Base-by-base conservation (phyloP, 2,113 vertebrate species). In the Epinephelus lanceolatus region DNA sequence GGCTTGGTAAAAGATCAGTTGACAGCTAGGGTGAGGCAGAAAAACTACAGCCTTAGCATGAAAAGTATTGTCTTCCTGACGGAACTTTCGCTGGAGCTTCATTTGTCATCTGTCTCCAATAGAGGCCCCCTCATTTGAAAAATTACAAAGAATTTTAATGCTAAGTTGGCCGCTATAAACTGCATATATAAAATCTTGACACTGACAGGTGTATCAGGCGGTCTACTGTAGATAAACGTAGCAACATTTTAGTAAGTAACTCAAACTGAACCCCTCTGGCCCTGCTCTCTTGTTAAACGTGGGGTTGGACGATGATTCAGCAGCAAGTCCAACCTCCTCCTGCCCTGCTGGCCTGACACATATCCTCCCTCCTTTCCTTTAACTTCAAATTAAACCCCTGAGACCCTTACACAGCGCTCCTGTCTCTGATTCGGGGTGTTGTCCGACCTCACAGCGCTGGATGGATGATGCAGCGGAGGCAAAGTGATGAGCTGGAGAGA, bases 401-500 rank as follows among this genome's bases (percentile, higher is more conserved):
- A 49, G 21, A 13, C 23, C 51, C 57, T 85, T 3, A 57, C 63
- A 6, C 77, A 75, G 81, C 61, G 27, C 63, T 79, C 53, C 65
- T n/a, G 53, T 80, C 68, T 66, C 33, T 81, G 0, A 5, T 18
- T 6, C 2, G 15, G 1, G 15, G 49, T 51, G 49, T 6, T 18
- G 17, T 51, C 56, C 21, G n/a, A 65, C 59, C 73, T 85, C 73
- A 45, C 40, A 17, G 30, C 71, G 67, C 63, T 47, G 47, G 40
- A 40, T 0, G 53, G 71, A 74, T 27, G 77, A 70, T 4, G 66
- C 79, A 47, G 71, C 66, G 76, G 71, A 55, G 2, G 13, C 12
- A 49, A 79, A 81, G 73, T 66, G 66, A 82, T 62, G 76, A 81
- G 77, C 21, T 21, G 15, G 40, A 55, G 23, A 71, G 40, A 62